Percentiles rank a stretch among this genome's conserved stretches.
Evolutionary conservation across 2,888 invertebrate genomes (phyloP).

Genomic region (Rotaria sp.): DNA sequence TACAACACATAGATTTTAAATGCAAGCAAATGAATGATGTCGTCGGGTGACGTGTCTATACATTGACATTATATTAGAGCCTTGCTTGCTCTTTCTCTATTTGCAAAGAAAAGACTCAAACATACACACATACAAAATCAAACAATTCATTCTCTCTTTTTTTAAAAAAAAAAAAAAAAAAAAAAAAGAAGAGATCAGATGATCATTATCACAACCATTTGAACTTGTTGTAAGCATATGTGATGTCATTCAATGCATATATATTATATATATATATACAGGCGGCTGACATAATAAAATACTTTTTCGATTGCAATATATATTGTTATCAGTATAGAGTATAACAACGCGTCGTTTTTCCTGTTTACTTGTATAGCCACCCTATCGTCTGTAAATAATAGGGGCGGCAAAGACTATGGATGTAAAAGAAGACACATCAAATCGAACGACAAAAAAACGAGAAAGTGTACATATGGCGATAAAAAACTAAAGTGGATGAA

Average conservation of each 20-base stretch:
- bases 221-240: not conserved
- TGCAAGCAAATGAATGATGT: not conserved
- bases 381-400: not conserved
- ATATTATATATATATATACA: not conserved
- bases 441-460: not conserved
- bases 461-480: not conserved
- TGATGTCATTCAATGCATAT: not conserved
- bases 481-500: conserved; percentile 8
- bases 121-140: not conserved
- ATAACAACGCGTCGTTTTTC: not conserved
- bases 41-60: not conserved
- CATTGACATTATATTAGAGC: conserved; percentile 14
- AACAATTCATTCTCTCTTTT: not conserved
- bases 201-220: not conserved
- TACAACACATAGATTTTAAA: not conserved
- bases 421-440: not conserved
- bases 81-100: not conserved
- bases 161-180: not conserved
- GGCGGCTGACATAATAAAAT: not conserved
- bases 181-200: not conserved
- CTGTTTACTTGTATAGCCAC: not conserved
- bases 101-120: not conserved
- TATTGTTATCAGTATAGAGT: not conserved
- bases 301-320: not conserved
- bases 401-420: not conserved